Conservation (phyloP, 2,888 invertebrate species). For the Eilema griseolum region DNA sequence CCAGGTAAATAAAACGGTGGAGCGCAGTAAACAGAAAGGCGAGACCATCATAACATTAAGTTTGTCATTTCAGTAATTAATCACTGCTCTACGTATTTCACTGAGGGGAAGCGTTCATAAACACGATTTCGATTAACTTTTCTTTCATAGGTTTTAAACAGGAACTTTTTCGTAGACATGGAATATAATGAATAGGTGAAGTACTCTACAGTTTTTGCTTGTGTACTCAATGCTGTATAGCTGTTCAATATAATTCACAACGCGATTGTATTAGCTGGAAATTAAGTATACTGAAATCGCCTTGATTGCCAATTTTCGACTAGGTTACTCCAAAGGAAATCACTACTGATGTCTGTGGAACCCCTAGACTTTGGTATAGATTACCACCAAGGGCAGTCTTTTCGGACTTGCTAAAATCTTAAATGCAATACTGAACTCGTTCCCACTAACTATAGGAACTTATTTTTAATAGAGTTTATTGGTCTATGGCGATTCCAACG, state of each 20-base stretch:
- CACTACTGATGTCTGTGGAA: too few relatives aligned
- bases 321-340: too few relatives aligned
- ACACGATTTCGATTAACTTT: neutral
- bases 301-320: too few relatives aligned
- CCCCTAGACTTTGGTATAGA: too few relatives aligned
- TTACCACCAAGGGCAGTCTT: too few relatives aligned
- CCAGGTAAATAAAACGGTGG: conserved; percentile 25
- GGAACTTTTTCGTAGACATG: neutral
- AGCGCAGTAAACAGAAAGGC: conserved; percentile 3
- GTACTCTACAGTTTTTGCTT: neutral
- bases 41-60: neutral
- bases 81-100: neutral
- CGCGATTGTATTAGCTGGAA: too few relatives aligned
- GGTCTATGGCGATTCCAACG: too few relatives aligned
- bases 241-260: neutral
- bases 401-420: neutral
- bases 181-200: neutral
- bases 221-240: neutral
- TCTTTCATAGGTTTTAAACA: neutral
- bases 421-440: neutral
- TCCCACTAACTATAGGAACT: neutral
- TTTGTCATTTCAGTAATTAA: conserved; percentile 8
- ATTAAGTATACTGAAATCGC: too few relatives aligned
- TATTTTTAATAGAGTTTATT: too few relatives aligned
- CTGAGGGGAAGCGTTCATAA: neutral